A percentile compares a stretch with the other conserved stretches of the same genome.
Conservation (phyloP, 2,797 vertebrate genomes). For the Alcedo atthis region DNA sequence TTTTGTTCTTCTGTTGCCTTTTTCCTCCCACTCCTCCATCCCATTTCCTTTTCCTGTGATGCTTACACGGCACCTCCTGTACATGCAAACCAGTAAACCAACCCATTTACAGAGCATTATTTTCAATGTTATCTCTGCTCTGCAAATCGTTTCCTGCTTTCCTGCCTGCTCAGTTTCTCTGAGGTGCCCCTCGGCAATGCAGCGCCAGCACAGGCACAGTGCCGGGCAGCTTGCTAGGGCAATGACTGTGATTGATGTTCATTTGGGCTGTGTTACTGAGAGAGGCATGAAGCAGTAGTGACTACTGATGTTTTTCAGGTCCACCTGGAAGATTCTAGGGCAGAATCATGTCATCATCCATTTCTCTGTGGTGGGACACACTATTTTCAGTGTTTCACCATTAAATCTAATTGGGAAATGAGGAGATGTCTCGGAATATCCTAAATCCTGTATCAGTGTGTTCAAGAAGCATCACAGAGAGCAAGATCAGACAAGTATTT, state of each 20-base stretch:
- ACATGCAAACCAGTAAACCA: not conserved
- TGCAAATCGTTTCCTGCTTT: slow-evolving; percentile 57
- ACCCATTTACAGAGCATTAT: not conserved
- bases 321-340: not conserved
- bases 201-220: fast-evolving
- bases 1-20: not conserved
- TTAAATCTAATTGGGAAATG: not conserved
- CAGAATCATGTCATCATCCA: not conserved
- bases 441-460: not conserved
- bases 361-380: not conserved
- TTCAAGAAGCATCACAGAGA: not conserved
- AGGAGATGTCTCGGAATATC: not conserved
- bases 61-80: not conserved
- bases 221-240: not conserved
- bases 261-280: not conserved
- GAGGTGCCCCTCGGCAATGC: not conserved
- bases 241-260: not conserved
- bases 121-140: slow-evolving; percentile 43
- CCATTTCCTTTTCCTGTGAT: slow-evolving; percentile 50
- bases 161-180: not conserved
- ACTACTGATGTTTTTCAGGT: not conserved
- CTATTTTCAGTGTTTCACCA: not conserved
- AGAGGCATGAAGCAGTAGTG: not conserved
- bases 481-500: not conserved
- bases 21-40: not conserved